Conservation (phyloP, 2,888 invertebrate genomes). For the Tetrapedia diversipes region DNA sequence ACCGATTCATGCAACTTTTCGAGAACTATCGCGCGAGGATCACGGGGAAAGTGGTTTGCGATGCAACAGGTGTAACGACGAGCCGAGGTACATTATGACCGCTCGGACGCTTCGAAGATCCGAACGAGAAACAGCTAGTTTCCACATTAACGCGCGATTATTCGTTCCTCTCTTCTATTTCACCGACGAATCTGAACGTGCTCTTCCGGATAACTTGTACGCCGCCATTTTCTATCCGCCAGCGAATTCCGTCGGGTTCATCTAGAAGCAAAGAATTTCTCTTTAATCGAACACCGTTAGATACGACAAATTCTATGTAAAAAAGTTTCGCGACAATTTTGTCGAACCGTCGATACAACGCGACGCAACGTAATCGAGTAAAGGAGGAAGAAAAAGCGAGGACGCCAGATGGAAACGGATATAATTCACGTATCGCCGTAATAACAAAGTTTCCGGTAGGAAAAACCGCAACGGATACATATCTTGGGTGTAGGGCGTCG, state of each 20-base stretch:
- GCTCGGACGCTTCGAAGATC: constrained; percentile 1
- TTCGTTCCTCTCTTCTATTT: constrained; percentile 49
- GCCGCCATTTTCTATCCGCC: constrained; percentile 52
- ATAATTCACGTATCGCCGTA: constrained; percentile 49
- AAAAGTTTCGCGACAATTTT: too few relatives aligned
- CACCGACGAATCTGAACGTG: constrained; percentile 57
- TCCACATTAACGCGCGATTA: not conserved
- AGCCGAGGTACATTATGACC: constrained; percentile 20
- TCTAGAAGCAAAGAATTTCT: constrained; percentile 47
- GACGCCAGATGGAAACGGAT: constrained; percentile 34
- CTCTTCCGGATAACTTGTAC: constrained; percentile 55
- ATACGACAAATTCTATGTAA: too few relatives aligned
- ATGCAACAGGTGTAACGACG: constrained; percentile 63
- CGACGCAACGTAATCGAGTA: not conserved
- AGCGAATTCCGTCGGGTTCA: constrained; percentile 9
- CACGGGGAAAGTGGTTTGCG: constrained; percentile 10
- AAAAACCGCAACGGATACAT: constrained; percentile 19
- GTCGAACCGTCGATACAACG: too few relatives aligned
- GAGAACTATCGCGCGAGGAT: constrained; percentile 5
- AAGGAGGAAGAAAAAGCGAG: not conserved
- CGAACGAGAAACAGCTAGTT: too few relatives aligned
- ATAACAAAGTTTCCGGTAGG: constrained; percentile 42
- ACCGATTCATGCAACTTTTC: not conserved
- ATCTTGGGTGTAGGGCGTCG: not conserved
- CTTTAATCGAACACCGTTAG: not conserved